Conservation (phyloP, 92 coral and sea anemone species). For the Palythoa grandiflora region DNA sequence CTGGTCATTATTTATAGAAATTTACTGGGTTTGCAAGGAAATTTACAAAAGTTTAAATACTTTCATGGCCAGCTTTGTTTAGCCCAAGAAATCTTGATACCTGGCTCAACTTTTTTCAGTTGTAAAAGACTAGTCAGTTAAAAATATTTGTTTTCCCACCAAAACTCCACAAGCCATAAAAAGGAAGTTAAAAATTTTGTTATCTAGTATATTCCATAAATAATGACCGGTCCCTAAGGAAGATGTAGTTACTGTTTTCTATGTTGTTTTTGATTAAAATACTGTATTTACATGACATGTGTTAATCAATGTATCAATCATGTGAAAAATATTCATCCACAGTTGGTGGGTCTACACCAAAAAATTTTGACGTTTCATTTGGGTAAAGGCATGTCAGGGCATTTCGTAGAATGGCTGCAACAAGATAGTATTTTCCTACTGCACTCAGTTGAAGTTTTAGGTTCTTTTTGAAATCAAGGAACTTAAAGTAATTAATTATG, state of each 20-base stretch:
- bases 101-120: not conserved
- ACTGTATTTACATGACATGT: slow-evolving; percentile 16
- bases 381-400: slow-evolving; percentile 36
- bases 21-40: not conserved
- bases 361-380: slow-evolving; percentile 36
- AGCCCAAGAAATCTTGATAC: slow-evolving; percentile 8
- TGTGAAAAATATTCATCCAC: slow-evolving; percentile 20
- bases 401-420: slow-evolving; percentile 37
- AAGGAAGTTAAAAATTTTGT: not conserved
- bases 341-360: slow-evolving; percentile 50
- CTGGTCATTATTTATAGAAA: not conserved
- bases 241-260: slow-evolving; percentile 13
- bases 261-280: slow-evolving; percentile 16
- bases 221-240: not conserved
- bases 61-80: not conserved
- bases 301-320: slow-evolving; percentile 17
- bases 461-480: slow-evolving; percentile 12
- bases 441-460: slow-evolving; percentile 20
- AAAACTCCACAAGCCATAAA: slow-evolving; percentile 15
- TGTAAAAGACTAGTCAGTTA: not conserved
- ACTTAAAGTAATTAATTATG: slow-evolving; percentile 20
- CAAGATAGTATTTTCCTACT: slow-evolving; percentile 32
- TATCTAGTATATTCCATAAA: not conserved
- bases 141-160: slow-evolving; percentile 2
- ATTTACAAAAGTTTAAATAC: not conserved